Evolutionary conservation across 2,113 vertebrate species (phyloP).

Genomic region (Mus musculus): GRCm39 chr10:3581001-3581500

Average conservation of each 20-base stretch:
- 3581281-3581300: not conserved
- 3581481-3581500: no score
- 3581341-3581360: not conserved
- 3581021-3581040: conserved; percentile 55
- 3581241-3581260: not conserved
- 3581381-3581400: not conserved
- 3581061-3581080: conserved; percentile 33
- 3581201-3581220: conserved; percentile 60
- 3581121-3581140: conserved; percentile 65
- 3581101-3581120: conserved; percentile 68
- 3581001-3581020: conserved; percentile 48
- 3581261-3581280: not conserved
- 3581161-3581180: conserved; percentile 44
- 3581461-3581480: not conserved
- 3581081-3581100: conserved; percentile 78
- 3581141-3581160: conserved; percentile 28
- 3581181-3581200: conserved; percentile 30
- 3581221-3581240: conserved; percentile 9
- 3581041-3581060: conserved; percentile 3
- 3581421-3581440: not conserved
- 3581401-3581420: not conserved
- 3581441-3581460: no score
- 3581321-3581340: no score
- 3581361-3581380: not conserved
- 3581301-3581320: not conserved